Evolutionary conservation across 2,797 vertebrate species (phyloP).

Genomic region (Anas bahamensis): DNA sequence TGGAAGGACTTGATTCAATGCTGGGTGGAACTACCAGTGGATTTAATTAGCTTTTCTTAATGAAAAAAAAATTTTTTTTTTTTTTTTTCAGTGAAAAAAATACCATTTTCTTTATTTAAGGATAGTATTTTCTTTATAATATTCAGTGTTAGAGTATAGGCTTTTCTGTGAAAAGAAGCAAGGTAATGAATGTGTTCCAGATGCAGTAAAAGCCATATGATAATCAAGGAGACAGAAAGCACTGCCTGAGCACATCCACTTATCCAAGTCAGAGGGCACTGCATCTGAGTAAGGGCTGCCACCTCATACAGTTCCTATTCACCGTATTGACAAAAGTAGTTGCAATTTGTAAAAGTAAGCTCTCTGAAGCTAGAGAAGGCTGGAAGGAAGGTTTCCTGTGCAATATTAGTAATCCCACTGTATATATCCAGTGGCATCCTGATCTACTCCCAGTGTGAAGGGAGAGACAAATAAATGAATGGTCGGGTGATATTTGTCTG

Average conservation of each 20-base stretch:
- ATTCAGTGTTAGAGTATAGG: background rate
- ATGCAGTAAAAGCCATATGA: background rate
- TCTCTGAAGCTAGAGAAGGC: background rate
- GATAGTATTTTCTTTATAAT: background rate
- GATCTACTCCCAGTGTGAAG: background rate
- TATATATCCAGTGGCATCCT: background rate
- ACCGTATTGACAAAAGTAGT: background rate
- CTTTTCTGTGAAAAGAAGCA: background rate
- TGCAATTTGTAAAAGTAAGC: background rate
- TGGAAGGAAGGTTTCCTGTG: background rate
- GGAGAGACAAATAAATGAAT: background rate
- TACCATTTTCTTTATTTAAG: background rate
- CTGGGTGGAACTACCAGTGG: background rate
- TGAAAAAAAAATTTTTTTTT: background rate
- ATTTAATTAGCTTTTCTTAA: background rate
- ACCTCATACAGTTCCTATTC: background rate
- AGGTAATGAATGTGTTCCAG: background rate
- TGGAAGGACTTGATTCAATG: background rate
- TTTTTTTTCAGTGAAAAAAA: background rate
- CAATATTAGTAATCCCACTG: background rate
- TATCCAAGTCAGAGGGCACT: background rate
- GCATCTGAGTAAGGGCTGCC: background rate
- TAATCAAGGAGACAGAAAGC: background rate
- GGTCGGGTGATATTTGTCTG: background rate
- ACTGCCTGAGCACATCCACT: background rate